Percentiles rank a stretch among this genome's conserved stretches.
phyloP scores from a whole-genome alignment of 2,113 vertebrate species.

The Andinoacara biseriatus region DNA sequence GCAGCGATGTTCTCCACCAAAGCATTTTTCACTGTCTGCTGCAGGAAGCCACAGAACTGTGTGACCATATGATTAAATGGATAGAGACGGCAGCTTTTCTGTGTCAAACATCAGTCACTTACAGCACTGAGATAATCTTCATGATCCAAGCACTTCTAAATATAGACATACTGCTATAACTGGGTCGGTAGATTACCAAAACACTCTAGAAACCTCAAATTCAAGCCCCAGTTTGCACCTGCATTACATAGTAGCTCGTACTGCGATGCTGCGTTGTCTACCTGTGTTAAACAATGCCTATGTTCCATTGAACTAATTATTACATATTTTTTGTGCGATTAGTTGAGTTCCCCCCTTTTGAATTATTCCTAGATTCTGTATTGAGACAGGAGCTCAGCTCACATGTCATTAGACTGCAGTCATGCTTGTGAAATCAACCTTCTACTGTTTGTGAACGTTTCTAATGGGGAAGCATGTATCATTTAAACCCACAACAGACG shows the following conservation, averaged over 20 bases:
- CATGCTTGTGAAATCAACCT: not conserved
- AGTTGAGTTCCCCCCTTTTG: not conserved
- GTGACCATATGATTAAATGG: constrained; percentile 48
- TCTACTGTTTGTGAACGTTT: not conserved
- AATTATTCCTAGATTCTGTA: not conserved
- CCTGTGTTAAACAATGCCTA: not conserved
- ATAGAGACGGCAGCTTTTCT: constrained; percentile 40
- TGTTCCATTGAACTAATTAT: not conserved
- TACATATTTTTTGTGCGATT: not conserved
- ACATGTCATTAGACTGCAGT: not conserved
- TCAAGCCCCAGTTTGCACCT: constrained; percentile 20
- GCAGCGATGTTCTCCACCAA: not conserved
- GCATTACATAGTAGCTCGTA: not conserved
- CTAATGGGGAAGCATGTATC: not conserved
- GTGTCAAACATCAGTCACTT: constrained; percentile 57
- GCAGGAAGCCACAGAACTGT: constrained; percentile 46
- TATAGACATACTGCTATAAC: constrained; percentile 46
- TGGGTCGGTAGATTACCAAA: constrained; percentile 39
- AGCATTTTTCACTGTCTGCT: not conserved
- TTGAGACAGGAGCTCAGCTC: not conserved
- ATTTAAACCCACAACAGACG: not conserved
- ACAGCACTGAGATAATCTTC: constrained; percentile 53
- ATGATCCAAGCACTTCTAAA: constrained; percentile 58
- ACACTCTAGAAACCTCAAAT: constrained; percentile 10
- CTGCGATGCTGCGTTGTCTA: not conserved